phyloP scores from a whole-genome alignment of 2,113 vertebrate genomes.

The Hypanus sabinus region DNA sequence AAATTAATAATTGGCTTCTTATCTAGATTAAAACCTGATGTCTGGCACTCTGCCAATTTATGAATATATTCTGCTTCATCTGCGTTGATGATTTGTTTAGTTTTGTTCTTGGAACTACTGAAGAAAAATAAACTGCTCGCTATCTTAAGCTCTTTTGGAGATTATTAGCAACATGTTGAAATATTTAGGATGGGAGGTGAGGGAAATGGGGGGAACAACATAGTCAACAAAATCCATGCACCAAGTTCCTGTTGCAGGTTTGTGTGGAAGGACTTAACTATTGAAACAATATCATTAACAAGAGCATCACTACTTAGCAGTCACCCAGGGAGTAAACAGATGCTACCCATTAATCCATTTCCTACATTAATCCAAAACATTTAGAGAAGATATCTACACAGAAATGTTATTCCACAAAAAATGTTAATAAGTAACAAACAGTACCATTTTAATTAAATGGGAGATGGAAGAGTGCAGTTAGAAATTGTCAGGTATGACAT shows the following conservation, averaged over 20 bases:
- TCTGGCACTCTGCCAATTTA: neutral
- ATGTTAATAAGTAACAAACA: neutral
- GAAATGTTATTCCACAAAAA: neutral
- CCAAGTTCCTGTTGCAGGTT: neutral
- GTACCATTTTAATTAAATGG: neutral
- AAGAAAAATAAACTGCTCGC: neutral
- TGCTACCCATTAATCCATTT: neutral
- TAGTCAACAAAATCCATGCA: neutral
- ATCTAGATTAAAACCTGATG: neutral
- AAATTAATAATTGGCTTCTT: neutral
- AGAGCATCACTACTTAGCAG: neutral
- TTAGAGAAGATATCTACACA: neutral
- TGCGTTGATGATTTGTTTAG: neutral
- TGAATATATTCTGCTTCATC: neutral
- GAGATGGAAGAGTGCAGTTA: too few relatives aligned
- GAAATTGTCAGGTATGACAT: too few relatives aligned
- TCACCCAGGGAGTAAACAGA: neutral
- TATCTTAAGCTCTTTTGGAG: neutral
- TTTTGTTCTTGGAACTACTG: neutral
- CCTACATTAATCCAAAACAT: neutral
- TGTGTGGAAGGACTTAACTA: neutral
- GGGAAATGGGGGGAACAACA: neutral
- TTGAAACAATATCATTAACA: neutral
- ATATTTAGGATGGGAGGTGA: neutral
- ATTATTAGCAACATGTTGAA: neutral